phyloP scores from a whole-genome alignment of 2,113 vertebrate genomes.

The Diphyllodes magnificus region DNA sequence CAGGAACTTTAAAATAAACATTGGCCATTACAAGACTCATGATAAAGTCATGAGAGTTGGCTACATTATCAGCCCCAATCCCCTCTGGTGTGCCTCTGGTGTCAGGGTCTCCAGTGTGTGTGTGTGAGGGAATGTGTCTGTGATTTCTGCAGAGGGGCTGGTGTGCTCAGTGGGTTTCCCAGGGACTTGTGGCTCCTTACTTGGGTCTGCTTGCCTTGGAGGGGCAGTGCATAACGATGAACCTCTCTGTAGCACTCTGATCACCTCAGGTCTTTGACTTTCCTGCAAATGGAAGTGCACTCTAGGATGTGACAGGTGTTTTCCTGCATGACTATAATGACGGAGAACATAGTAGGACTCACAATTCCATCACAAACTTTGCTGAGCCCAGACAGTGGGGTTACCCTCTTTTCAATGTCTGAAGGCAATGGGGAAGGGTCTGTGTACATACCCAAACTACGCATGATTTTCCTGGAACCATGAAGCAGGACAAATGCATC shows the following conservation, averaged over 20 bases:
- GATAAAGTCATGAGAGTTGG: neutral
- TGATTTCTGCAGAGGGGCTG: neutral
- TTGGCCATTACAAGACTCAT: neutral
- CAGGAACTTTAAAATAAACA: constrained; percentile 21
- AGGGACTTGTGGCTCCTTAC: neutral
- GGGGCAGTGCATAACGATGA: neutral
- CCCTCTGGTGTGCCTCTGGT: neutral
- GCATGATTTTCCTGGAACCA: neutral
- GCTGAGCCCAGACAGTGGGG: neutral
- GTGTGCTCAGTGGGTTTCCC: neutral
- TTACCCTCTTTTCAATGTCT: neutral
- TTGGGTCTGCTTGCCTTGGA: neutral
- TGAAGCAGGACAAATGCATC: neutral
- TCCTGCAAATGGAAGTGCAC: neutral
- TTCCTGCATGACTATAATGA: neutral
- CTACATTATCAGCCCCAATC: neutral
- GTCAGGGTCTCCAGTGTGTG: neutral
- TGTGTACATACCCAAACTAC: neutral
- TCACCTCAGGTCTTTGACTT: neutral
- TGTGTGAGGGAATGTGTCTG: neutral
- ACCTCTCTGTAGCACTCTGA: neutral
- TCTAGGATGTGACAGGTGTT: neutral
- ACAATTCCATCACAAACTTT: neutral
- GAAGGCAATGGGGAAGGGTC: neutral
- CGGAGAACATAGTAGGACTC: accelerated